Evolutionary conservation across 92 coral and sea anemone species (phyloP).

Genomic region (Heliopora coerulea): DNA sequence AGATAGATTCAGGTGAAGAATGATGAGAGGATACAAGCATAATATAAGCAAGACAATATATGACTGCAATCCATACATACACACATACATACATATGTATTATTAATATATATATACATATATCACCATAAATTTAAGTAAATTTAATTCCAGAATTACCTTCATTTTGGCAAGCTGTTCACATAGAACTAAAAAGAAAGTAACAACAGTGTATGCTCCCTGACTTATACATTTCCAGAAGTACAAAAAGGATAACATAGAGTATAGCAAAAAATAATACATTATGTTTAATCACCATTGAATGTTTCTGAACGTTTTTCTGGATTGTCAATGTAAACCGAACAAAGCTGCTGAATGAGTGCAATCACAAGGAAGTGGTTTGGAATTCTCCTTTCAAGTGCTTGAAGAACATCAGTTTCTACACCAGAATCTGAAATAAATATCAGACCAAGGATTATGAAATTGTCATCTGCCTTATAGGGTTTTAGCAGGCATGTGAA

Average conservation of each 20-base stretch:
- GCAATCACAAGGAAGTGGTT: conserved; percentile 86
- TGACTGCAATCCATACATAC: too few relatives aligned
- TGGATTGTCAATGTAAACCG: conserved; percentile 71
- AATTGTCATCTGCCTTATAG: too few relatives aligned
- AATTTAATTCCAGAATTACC: too few relatives aligned
- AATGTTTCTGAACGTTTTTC: conserved; percentile 80
- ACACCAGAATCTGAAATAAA: conserved; percentile 28
- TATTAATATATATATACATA: neutral
- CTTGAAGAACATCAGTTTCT: conserved; percentile 54
- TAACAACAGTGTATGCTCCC: neutral
- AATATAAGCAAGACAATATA: neutral
- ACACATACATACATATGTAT: too few relatives aligned
- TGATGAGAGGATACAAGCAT: neutral
- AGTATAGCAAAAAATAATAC: neutral
- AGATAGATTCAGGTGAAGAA: too few relatives aligned
- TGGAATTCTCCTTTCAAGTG: conserved; percentile 92
- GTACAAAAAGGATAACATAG: neutral
- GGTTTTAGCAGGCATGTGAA: too few relatives aligned
- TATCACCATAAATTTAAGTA: too few relatives aligned
- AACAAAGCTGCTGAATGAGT: conserved; percentile 86
- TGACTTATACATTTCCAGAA: neutral
- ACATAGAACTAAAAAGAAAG: conserved; percentile 64
- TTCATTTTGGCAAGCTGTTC: conserved; percentile 92
- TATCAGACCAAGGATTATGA: neutral
- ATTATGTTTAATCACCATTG: conserved; percentile 58